Conservation (phyloP, 2,888 invertebrate genomes). For the Palloptera scutellata region DNA sequence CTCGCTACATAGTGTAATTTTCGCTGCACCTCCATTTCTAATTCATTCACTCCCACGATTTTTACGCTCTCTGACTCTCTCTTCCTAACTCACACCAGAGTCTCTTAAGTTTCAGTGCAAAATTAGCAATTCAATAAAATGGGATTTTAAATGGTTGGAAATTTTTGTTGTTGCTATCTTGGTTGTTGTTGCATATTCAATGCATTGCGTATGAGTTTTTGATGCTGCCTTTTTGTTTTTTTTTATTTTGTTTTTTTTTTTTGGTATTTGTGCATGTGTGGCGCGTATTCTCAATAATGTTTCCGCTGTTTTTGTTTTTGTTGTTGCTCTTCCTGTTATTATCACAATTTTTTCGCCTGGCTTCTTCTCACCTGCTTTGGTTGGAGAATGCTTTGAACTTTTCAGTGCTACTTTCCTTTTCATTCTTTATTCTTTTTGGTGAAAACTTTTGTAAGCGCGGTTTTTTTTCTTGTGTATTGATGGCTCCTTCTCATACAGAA, state of each 20-base stretch:
- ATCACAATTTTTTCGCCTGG: background rate
- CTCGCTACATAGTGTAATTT: too few species aligned
- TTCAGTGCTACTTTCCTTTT: background rate
- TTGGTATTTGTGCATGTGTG: constrained; percentile 8
- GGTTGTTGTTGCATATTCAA: constrained; percentile 29
- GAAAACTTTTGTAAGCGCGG: background rate
- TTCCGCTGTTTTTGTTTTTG: constrained; percentile 17
- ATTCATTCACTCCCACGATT: too few species aligned
- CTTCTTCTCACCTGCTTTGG: background rate
- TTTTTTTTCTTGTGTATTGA: background rate
- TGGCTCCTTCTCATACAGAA: too few species aligned
- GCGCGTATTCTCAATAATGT: background rate
- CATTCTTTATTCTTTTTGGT: background rate
- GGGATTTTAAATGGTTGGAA: constrained; percentile 59
- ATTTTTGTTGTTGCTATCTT: constrained; percentile 53
- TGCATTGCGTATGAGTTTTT: constrained; percentile 42
- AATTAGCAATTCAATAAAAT: constrained; percentile 60
- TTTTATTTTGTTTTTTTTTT: constrained; percentile 16
- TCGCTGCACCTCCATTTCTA: too few species aligned
- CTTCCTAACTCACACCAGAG: background rate
- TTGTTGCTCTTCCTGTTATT: constrained; percentile 3
- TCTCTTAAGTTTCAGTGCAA: constrained; percentile 31
- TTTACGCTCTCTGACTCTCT: background rate
- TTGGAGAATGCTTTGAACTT: background rate
- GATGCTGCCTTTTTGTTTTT: background rate